Percentiles rank a stretch among this genome's conserved stretches.
These are phyloP conservation scores for Prorops nasuta DNA, from an alignment of 1,140 invertebrate genomes.

Conservation along the genomic window DNA sequence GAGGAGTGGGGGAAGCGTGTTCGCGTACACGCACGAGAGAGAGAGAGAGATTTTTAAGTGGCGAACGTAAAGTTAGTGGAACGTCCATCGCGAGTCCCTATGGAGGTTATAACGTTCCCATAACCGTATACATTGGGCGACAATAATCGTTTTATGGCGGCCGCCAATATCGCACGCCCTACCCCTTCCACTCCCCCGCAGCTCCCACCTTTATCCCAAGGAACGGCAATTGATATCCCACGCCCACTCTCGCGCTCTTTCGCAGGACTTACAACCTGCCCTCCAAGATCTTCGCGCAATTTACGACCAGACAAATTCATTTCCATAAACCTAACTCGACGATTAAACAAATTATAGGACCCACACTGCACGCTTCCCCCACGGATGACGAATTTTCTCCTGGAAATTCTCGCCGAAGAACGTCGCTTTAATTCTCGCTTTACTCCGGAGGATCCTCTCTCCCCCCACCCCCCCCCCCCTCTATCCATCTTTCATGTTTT, in stretches of 20 bases:
- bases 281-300: no score
- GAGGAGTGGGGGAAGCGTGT: slow-evolving; percentile 3
- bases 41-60: slow-evolving; percentile 45
- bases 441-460: no score
- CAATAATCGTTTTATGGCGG: slow-evolving; percentile 55
- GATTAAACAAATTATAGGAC: no score
- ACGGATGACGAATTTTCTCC: no score
- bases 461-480: no score
- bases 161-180: slow-evolving; percentile 34
- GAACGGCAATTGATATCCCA: slow-evolving; percentile 30
- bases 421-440: no score
- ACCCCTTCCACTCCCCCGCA: neutral
- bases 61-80: slow-evolving; percentile 39
- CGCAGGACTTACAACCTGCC: no score
- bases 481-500: neutral
- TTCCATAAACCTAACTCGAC: slow-evolving; percentile 17
- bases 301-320: slow-evolving; percentile 17
- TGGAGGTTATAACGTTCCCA: slow-evolving; percentile 50
- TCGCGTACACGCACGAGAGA: slow-evolving; percentile 1
- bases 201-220: slow-evolving; percentile 3
- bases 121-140: slow-evolving; percentile 55
- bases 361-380: no score
- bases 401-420: no score
- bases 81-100: slow-evolving; percentile 26
- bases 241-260: no score